Base-by-base conservation (phyloP, 2,797 vertebrate genomes). In the Brachyalestes nurse region DNA sequence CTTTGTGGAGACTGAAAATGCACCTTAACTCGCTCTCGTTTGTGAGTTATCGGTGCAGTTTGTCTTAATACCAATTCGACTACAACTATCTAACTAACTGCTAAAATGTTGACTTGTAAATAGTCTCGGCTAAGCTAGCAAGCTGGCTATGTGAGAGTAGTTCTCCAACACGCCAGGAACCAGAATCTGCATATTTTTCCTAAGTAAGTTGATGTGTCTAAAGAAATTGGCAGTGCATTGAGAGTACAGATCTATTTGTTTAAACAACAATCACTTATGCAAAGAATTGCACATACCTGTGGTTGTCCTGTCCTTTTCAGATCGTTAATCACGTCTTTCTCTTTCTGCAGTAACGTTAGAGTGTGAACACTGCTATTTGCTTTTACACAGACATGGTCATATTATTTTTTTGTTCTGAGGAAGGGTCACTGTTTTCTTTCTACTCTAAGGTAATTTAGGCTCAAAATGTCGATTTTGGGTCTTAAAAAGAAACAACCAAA, bases 401-500 rank as follows among this genome's bases (percentile, higher is more conserved):
- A 34, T 34, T 34, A 34, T 34, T 34, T 34, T 34, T 42, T 53
- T 47, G 8, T 70, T 17, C 1, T 40, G 8, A n/a, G n/a, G 5
- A 4, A 45, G 34, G 14, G n/a, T 70, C 8, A 55, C 1, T 19
- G n/a, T 82, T 70, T 21, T 13, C 6, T 38, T 82, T 65, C 13
- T 5, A 16, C 3, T 17, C 74, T 77, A 58, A 72, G 81, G 51
- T 71, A 64, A 70, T 21, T 81, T 60, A 72, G 34, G 40, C 0
- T 78, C 82, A 94, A 91, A 23, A 98, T 98, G 97, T 97, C 97
- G 51, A 97, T 98, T 82, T 88, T 96, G 13, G 96, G 96, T 65
- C 90, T 98, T 83, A 98, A 96, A 91, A 98, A 96, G 92, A 98
- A 97, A 82, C 96, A 96, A 78, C 96, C 96, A 0, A 97, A 97